Base-by-base conservation (phyloP, 2,888 invertebrate genomes). In the Noctua comes region DNA sequence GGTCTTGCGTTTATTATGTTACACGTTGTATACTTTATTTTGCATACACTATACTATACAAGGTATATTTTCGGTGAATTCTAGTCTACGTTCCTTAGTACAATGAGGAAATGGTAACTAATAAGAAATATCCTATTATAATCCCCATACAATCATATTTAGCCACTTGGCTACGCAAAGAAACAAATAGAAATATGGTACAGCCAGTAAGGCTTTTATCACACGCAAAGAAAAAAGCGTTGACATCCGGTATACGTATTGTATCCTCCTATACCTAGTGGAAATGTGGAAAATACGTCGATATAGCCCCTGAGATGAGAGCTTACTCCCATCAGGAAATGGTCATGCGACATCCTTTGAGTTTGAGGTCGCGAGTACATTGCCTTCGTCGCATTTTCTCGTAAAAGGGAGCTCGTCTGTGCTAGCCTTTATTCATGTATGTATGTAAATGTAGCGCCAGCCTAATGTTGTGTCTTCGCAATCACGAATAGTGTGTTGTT, bases 401-500 rank as follows among this genome's bases (percentile, higher is more conserved):
- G 76, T 88, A 81, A 88, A 87, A 85, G 84, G 81, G 76, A 82
- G 68, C 80, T 78, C 80, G 77, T 81, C 79, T 74, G 62, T 48
- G 77, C 80, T 69, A 79, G 82, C 82, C 76, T 86, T 85, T 88
- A 89, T 90, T 90, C 89, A 89, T 90, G 72, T 90, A 89, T 90
- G 70, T 90, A 90, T 90, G 90, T 84, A 88, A 90, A 90, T 90
- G 84, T 82, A 82, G 54, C 80, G 72, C 76, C 81, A 81, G 65
- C 83, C 86, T 90, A 87, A 88, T 86, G 86, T 82, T 82, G 83
- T 82, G 84, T 85, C 85, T 85, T 85, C 80, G 85, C 85, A 90
- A 90, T 90, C 89, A 88, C 84, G 71, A 82, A 82, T 79, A 86
- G 86, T 84, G 74, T 73, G 70, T 71, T 83, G 48, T 86, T 87